These are phyloP conservation scores for Cyclargus thomasi DNA, from an alignment of 1,140 invertebrate species.

Conservation along the genomic window DNA sequence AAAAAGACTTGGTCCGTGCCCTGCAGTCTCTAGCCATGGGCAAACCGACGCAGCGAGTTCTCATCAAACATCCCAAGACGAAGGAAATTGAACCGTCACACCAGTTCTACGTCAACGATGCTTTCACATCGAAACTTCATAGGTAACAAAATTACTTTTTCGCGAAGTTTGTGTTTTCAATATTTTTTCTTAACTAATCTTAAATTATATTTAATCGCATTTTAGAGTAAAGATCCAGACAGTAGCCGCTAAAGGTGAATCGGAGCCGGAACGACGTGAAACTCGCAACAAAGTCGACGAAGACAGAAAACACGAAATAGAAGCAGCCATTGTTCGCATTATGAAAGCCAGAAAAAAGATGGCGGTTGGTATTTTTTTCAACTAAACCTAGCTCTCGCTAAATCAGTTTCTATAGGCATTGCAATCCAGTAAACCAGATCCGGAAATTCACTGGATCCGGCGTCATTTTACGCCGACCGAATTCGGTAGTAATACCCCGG, in stretches of 20 bases:
- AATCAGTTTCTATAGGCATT: too few species aligned
- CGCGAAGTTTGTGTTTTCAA: too few species aligned
- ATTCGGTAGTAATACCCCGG: too few species aligned
- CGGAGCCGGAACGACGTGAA: conserved; percentile 98
- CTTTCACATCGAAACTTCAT: conserved; percentile 97
- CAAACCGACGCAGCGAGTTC: conserved; percentile 96
- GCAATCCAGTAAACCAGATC: too few species aligned
- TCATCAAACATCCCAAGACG: conserved; percentile 94
- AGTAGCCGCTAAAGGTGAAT: conserved; percentile 97
- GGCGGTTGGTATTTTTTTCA: conserved; percentile 76
- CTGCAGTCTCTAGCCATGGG: conserved; percentile 98
- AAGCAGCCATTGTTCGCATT: conserved; percentile 99
- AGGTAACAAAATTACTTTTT: conserved; percentile 77
- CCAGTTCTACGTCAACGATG: conserved; percentile 97
- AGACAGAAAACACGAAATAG: conserved; percentile 99
- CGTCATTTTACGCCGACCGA: too few species aligned
- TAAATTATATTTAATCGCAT: too few species aligned
- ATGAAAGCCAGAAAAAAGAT: conserved; percentile 99
- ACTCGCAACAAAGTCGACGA: conserved; percentile 99
- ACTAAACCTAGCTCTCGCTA: not conserved
- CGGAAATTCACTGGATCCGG: too few species aligned
- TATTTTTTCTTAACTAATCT: too few species aligned
- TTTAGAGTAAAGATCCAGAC: conserved; percentile 92
- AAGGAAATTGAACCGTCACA: conserved; percentile 97
- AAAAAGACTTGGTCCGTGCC: conserved; percentile 95